Base-by-base conservation (phyloP, 1,140 invertebrate genomes). In the Dolichoris vasculosae region DNA sequence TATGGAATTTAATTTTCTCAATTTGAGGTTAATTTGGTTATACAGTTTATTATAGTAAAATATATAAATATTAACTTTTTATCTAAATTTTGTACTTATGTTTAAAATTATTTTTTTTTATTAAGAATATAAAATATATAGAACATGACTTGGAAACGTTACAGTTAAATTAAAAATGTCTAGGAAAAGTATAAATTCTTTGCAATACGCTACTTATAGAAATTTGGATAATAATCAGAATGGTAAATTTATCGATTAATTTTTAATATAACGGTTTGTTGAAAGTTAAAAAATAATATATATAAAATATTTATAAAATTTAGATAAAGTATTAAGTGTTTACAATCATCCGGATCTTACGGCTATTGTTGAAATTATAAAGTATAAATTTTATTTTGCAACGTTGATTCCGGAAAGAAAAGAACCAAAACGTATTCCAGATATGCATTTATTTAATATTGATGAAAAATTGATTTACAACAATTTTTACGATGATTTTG, bases 401-500 rank as follows among this genome's bases (percentile, higher is more conserved):
- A 95, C 95, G 0, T 88, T 96, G 69, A 51, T 63, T 30, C 89
- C 91, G 73, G 92, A 89, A 26, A 89, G 87, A 64, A 88, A 90
- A 55, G 92, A 93, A 82, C 92, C 95, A 51, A 94, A 93, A 88
- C 95, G 93, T 20, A 95, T 94, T 32, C 82, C 91, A 4, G 93
- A 95, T 80, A 94, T 94, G 32, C 94, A 96, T 89, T 97, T 95
- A 88, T 96, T 97, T 87, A 94, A 90, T 84, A 95, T 95, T 75
- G 96, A 97, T 90, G 94, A 96, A 84, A 95, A 97, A 88, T 91
- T 97, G 3, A 90, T 96, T 38, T 97, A 97, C 91, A 94, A 96
- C 88, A 96, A 96, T 91, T 97, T 97, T 91, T 97, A 97, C 91
- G 94, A 94, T 73, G 97, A 97, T 90, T 97, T 97, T 94, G 97